Base-by-base conservation (phyloP, 2,888 invertebrate species). In the Oxystoma pomonae region DNA sequence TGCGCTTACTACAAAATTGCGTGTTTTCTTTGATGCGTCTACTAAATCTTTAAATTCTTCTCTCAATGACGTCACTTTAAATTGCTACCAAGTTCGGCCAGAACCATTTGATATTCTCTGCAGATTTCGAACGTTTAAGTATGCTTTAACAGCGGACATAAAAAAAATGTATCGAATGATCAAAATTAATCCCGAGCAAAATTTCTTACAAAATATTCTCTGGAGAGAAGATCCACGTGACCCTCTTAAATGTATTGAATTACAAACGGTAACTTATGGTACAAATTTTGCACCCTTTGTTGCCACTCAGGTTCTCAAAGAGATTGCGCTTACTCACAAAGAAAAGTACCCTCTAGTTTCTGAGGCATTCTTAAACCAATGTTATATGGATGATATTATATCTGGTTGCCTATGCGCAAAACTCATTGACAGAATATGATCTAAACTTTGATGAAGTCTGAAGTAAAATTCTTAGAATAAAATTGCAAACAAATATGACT, bases 141-240 rank as follows among this genome's bases (percentile, higher is more conserved):
- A 22, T 57, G 62, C 65, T 18, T 51, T 67, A 0, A 64, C 56
- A 16, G 35, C 20, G 3, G 67, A 68, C 52, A 67, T 64, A 49
- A 35, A 63, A 59, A 68, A 68, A 60, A 68, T 68, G 65, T 68
- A 60, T 52, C 52, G 68, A 1, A 61, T 65, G 51, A 67, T 67
- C 7, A 50, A 18, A 20, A 53, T 65, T 1, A 61, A 65, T 16
- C 65, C 63, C 1, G 22, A 57, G 20, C 66, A 68, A 12, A 59
- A 55, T 12, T 62, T 59, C 60, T 51, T 65, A 19, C 62, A 64
- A 51, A 65, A 67, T n/a, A 67, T 68, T 61, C 19, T 69, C 1
- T 69, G 68, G 67, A 51, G 69, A 16, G 61, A 66, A 17, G 16
- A 51, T n/a, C 62, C 65, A 7, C 2, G 12, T 3, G 59, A 67